Evolutionary conservation across 2,797 vertebrate species (phyloP).

Genomic region (Mionectes olivaceus): DNA sequence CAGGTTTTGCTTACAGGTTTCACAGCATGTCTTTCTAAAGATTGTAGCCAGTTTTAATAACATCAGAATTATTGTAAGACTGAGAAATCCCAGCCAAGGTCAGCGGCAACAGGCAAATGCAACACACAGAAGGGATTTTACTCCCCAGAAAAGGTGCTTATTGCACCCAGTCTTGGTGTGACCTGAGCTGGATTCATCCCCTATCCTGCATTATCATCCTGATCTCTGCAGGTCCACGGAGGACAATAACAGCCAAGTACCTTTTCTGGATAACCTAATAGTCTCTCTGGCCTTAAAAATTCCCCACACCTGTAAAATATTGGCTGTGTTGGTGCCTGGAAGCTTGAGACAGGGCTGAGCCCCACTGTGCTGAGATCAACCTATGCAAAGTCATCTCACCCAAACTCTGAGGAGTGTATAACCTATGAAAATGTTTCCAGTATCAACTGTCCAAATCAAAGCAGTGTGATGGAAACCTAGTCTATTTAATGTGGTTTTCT

Average conservation of each 20-base stretch:
- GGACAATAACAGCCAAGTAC: not conserved
- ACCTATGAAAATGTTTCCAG: fast-evolving
- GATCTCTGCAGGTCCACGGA: not conserved
- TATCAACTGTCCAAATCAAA: not conserved
- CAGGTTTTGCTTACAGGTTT: not conserved
- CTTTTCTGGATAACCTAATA: not conserved
- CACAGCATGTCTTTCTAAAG: not conserved
- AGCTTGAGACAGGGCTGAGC: not conserved
- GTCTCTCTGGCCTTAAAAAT: not conserved
- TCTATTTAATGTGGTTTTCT: not conserved
- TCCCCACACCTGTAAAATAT: not conserved
- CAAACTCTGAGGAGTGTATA: not conserved
- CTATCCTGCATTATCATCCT: not conserved
- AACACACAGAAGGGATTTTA: not conserved
- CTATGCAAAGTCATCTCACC: fast-evolving
- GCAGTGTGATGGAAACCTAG: not conserved
- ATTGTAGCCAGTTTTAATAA: not conserved
- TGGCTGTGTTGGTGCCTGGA: not conserved
- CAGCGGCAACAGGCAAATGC: not conserved
- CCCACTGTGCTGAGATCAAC: not conserved
- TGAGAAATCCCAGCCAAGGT: not conserved
- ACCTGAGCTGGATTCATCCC: not conserved
- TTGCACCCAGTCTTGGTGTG: not conserved
- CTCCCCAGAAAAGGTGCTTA: not conserved
- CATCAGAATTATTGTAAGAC: not conserved